Evolutionary conservation across 35 echinoderm and acorn worm genomes (phyloP), one percentile per base, ranked within the genome.

Genomic region (Heliocidaris tuberculata): DNA sequence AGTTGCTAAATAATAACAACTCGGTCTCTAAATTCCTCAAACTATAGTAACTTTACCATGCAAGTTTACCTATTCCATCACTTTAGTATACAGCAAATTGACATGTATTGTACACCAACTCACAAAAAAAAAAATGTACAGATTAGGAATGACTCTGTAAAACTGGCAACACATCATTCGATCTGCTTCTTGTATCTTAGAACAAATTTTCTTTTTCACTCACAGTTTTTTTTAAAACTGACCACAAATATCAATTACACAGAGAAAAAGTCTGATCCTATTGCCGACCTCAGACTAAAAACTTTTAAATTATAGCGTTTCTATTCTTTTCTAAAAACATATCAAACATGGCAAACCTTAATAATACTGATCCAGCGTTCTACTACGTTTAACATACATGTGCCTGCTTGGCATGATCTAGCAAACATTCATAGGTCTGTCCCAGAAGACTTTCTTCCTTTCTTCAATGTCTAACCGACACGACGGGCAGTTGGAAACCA

Each of bases 391-490:
- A 1, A 56, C 15, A 56, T 56, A 56, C 52, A 56, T 78, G 21
- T 78, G 27, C 65, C 65, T 78, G 65, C 27, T 78, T 78, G 24
- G 65, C 65, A 27, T 78, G 65, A 8, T 78, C 65, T 78, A 78
- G 65, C 21, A 27, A 78, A 78, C 65, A 78, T 78, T 78, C 65
- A 78, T 78, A 78, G 65, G 65, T 78, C 65, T 78, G 65, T 49
- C 91, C 91, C 91, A 93, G 48, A 48, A 93, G 48, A 93, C 47
- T 93, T 48, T 93, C 91, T 93, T 49, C 50, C 95, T 97, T 50
- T 97, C 93, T 35, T 95, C 94, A 8, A 98, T 96, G 13, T 47
- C 85, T 35, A 90, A 52, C 24, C 97, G 93, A 54, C 97, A 98
- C 15, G 94, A 94, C 1, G 97, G 97, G 56, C 97, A 98, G 4